Evolutionary conservation across 2,113 vertebrate genomes (phyloP).

Genomic region (Tragelaphus buxtoni): DNA sequence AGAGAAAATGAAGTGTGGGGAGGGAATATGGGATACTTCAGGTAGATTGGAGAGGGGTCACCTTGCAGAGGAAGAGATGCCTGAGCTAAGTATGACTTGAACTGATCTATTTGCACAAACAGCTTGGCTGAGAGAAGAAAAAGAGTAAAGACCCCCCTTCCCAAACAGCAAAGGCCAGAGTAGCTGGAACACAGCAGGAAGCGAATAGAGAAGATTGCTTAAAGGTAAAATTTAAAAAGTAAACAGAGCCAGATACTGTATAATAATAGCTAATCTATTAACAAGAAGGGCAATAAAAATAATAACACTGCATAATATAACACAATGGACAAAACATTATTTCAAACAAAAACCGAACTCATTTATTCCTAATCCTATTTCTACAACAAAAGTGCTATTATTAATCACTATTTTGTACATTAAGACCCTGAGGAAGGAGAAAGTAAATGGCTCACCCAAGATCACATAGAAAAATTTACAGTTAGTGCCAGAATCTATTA

Average conservation of each 20-base stretch:
- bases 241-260: neutral
- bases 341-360: neutral
- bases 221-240: neutral
- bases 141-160: neutral
- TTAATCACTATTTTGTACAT: neutral
- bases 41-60: neutral
- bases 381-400: neutral
- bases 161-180: neutral
- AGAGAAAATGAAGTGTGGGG: neutral
- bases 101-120: neutral
- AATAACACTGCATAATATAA: neutral
- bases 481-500: neutral
- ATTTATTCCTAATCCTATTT: neutral
- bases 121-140: neutral
- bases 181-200: neutral
- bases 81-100: neutral
- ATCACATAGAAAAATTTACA: neutral
- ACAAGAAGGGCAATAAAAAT: neutral
- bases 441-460: neutral
- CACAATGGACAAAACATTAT: neutral
- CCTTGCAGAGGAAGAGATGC: neutral
- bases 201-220: neutral
- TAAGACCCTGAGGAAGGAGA: neutral
- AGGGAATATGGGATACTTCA: neutral
- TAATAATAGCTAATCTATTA: neutral